Evolutionary conservation across 2,113 vertebrate species (phyloP).

Genomic region (Dendrocopos noguchii): DNA sequence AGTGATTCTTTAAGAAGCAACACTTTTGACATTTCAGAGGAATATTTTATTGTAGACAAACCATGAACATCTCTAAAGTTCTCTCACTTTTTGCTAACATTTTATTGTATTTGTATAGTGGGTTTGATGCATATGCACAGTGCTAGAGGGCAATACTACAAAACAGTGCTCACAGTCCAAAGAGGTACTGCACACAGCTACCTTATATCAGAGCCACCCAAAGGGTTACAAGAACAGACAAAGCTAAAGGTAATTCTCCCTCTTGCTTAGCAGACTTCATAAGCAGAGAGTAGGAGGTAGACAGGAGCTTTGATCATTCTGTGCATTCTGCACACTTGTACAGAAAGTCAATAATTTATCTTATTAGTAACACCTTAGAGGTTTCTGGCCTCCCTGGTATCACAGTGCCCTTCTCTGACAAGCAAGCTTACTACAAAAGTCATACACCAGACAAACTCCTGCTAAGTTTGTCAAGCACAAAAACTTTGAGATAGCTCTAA

Average conservation of each 20-base stretch:
- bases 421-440: background rate
- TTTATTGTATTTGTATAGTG: background rate
- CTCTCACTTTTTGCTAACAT: background rate
- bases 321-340: fast-evolving
- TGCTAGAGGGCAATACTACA: background rate
- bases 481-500: background rate
- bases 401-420: background rate
- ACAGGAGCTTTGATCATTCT: background rate
- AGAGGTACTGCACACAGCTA: background rate
- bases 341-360: background rate
- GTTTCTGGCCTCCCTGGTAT: background rate
- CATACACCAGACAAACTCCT: background rate
- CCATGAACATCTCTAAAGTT: background rate
- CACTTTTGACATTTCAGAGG: background rate
- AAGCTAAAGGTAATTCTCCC: background rate
- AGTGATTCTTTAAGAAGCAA: background rate
- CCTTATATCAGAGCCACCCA: background rate
- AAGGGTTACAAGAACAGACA: background rate
- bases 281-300: background rate
- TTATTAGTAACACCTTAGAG: background rate
- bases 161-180: background rate
- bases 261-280: background rate
- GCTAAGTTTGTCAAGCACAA: background rate
- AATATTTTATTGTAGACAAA: background rate
- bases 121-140: background rate